Evolutionary conservation across 2,888 invertebrate genomes (phyloP).

Genomic region (Chloroclysta siterata): DNA sequence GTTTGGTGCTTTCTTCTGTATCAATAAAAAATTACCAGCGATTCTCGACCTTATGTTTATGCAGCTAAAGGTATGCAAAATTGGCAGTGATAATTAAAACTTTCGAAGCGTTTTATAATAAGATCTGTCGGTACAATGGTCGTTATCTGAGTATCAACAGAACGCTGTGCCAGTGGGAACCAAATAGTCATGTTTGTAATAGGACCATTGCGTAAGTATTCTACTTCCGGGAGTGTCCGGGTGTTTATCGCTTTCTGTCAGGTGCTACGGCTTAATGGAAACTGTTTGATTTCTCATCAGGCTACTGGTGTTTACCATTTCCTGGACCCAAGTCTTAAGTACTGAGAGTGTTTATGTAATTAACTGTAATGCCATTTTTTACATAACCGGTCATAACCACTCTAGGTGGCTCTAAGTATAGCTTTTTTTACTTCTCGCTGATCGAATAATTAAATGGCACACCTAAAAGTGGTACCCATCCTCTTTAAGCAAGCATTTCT

Average conservation of each 20-base stretch:
- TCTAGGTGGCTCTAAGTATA: too few relatives aligned
- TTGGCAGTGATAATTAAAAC: constrained; percentile 70
- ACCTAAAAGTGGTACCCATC: too few relatives aligned
- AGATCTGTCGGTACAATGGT: constrained; percentile 50
- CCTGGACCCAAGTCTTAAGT: constrained; percentile 4
- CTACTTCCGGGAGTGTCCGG: constrained; percentile 20
- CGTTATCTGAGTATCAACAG: constrained; percentile 40
- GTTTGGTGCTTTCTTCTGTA: constrained; percentile 49
- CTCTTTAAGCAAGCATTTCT: too few relatives aligned
- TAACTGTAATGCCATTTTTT: too few relatives aligned
- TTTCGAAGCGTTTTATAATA: constrained; percentile 61
- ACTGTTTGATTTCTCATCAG: constrained; percentile 21
- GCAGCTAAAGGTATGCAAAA: constrained; percentile 38
- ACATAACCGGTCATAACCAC: too few relatives aligned
- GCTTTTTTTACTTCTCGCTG: too few relatives aligned
- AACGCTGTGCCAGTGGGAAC: constrained; percentile 32
- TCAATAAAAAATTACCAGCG: constrained; percentile 37
- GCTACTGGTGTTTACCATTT: constrained; percentile 21
- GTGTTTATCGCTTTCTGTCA: constrained; percentile 17
- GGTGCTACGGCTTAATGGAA: constrained; percentile 14
- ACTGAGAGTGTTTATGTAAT: background rate
- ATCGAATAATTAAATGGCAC: too few relatives aligned
- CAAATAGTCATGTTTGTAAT: constrained; percentile 33
- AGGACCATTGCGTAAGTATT: constrained; percentile 28
- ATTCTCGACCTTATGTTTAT: constrained; percentile 37